Conservation (phyloP, 2,113 vertebrate species). For the Tamias sibiricus region DNA sequence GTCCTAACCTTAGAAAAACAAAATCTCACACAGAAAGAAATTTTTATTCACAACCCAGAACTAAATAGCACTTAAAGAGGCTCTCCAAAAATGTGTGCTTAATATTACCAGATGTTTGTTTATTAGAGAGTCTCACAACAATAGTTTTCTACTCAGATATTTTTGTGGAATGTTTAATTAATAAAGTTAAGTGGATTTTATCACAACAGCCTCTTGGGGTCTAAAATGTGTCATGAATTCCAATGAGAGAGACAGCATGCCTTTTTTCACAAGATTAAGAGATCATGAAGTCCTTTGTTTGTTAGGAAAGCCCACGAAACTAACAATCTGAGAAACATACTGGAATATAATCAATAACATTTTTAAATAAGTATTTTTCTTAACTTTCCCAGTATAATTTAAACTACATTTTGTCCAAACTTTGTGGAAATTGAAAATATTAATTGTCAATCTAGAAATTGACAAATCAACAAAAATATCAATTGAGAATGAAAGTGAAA, state of each 20-base stretch:
- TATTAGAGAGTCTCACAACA: background rate
- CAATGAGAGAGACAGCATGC: background rate
- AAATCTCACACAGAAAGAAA: background rate
- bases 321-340: background rate
- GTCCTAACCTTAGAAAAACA: background rate
- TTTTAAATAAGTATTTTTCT: background rate
- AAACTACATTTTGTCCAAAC: conserved; percentile 2
- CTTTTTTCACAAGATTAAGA: background rate
- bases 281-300: background rate
- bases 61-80: background rate
- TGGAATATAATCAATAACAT: background rate
- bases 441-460: conserved; percentile 1
- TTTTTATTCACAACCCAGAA: background rate
- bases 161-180: background rate
- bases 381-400: background rate
- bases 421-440: conserved; percentile 36
- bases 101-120: background rate
- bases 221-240: conserved; percentile 31
- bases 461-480: background rate
- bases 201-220: background rate
- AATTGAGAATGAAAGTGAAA: conserved; percentile 27
- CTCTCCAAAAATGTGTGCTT: background rate
- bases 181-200: conserved; percentile 43
- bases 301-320: background rate
- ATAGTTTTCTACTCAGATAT: conserved; percentile 14